Evolutionary conservation across 2,888 invertebrate species (phyloP).

Genomic region (Labia minor): DNA sequence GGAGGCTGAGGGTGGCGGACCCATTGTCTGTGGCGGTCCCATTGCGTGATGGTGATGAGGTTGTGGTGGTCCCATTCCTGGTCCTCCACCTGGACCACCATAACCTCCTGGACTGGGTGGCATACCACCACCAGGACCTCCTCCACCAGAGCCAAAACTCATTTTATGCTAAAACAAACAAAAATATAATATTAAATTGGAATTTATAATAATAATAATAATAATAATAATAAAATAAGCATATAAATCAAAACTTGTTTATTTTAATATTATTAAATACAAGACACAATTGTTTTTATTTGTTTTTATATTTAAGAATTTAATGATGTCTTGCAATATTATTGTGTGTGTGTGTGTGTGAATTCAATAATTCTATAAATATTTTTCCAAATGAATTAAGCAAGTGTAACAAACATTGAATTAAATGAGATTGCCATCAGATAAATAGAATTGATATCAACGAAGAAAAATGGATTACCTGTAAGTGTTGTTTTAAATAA

Average conservation of each 20-base stretch:
- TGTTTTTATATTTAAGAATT: too few relatives aligned
- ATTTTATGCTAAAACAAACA: constrained; percentile 52
- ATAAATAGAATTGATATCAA: too few relatives aligned
- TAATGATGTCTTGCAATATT: too few relatives aligned
- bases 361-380: too few relatives aligned
- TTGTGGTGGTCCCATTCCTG: constrained; percentile 52
- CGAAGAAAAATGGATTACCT: too few relatives aligned
- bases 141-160: constrained; percentile 41
- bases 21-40: constrained; percentile 39
- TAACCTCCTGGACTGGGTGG: constrained; percentile 45
- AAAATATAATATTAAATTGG: not conserved
- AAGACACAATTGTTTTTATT: too few relatives aligned
- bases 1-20: constrained; percentile 29
- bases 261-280: too few relatives aligned
- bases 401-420: too few relatives aligned
- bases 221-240: constrained; percentile 31
- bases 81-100: constrained; percentile 26
- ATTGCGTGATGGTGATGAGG: constrained; percentile 45
- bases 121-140: constrained; percentile 42
- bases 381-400: too few relatives aligned
- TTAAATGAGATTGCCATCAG: too few relatives aligned
- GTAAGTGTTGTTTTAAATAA: constrained; percentile 55
- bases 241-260: too few relatives aligned
- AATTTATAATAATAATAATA: not conserved
- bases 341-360: too few relatives aligned